Base-by-base conservation (phyloP, 2,797 vertebrate genomes). In the Falco cherrug region DNA sequence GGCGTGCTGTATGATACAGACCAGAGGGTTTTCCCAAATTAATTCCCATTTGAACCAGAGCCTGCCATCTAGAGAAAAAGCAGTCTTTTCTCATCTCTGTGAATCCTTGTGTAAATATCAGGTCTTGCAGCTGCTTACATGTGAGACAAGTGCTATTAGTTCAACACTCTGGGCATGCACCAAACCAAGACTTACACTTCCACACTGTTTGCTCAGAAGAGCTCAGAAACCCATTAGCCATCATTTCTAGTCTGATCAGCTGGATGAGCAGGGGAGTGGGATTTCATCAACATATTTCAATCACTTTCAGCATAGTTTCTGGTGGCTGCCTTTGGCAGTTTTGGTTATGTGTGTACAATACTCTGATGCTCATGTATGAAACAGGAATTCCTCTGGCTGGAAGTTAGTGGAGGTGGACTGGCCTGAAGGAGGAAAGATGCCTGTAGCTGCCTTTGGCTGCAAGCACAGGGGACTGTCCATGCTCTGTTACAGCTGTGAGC, bases 91-190 rank as follows among this genome's bases (percentile, higher is more conserved):
- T 95, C 86, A 92, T 90, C 57, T 95, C 86, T 85, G 81, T 90
- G 90, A 96, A 97, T 95, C 75, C 86, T 97, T 96, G 87, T 92
- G 93, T 95, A 97, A 97, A 96, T 97, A 97, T 92, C 96, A 97
- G 81, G 71, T 96, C 97, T 93, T 95, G 94, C 95, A 97, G 94
- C 90, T 96, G 92, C 96, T 93, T 90, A 96, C 83, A 80, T 43
- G 80, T 28, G 63, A 95, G 92, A 90, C 71, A 87, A 96, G 56
- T 69, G 35, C 77, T 97, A 93, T 95, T 95, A 96, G 82, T 91
- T 95, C 93, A 95, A 75, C 64, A 84, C 65, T 85, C 88, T 89
- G 87, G 65, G 81, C 68, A 83, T 83, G 92, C 93, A 94, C 88
- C 67, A 97, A 91, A 84, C 69, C 90, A 92, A 76, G 75, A 71